A percentile compares a stretch with the other conserved stretches of the same genome.
Evolutionary conservation across 2,113 vertebrate genomes (phyloP).

Genomic region (Apodemus sylvaticus): DNA sequence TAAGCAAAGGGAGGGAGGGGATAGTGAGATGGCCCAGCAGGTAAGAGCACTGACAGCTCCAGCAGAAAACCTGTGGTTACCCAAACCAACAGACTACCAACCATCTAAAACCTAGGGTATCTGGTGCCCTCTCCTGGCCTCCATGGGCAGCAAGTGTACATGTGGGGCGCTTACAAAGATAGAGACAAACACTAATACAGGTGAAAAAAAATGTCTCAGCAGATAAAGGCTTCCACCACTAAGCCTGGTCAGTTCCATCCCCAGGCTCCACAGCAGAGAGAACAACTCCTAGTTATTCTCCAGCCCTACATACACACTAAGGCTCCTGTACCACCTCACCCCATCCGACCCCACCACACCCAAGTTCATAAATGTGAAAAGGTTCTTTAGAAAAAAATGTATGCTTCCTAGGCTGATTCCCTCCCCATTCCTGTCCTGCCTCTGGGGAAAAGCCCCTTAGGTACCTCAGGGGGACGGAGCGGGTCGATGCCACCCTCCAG

Average conservation of each 20-base stretch:
- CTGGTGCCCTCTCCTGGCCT: background rate
- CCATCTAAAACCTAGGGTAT: background rate
- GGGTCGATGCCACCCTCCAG: slow-evolving; percentile 88
- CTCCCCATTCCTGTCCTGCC: background rate
- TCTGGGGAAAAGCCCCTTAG: background rate
- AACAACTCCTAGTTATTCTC: background rate
- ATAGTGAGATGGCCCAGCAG: background rate
- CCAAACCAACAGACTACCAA: no score
- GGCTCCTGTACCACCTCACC: background rate
- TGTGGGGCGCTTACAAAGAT: background rate
- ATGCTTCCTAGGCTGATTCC: background rate
- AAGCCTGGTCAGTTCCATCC: background rate
- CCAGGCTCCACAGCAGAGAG: background rate
- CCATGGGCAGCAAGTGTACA: background rate
- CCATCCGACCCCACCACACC: background rate
- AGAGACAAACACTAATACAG: background rate
- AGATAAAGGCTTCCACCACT: background rate
- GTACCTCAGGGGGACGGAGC: slow-evolving; percentile 87
- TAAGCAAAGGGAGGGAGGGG: background rate
- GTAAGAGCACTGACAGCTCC: background rate
- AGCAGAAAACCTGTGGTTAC: background rate
- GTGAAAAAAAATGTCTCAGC: background rate
- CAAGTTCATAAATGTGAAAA: background rate
- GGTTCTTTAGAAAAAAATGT: background rate
- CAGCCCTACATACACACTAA: background rate